Evolutionary conservation across 2,113 vertebrate species (phyloP).

Genomic region (Lagenorhynchus albirostris): DNA sequence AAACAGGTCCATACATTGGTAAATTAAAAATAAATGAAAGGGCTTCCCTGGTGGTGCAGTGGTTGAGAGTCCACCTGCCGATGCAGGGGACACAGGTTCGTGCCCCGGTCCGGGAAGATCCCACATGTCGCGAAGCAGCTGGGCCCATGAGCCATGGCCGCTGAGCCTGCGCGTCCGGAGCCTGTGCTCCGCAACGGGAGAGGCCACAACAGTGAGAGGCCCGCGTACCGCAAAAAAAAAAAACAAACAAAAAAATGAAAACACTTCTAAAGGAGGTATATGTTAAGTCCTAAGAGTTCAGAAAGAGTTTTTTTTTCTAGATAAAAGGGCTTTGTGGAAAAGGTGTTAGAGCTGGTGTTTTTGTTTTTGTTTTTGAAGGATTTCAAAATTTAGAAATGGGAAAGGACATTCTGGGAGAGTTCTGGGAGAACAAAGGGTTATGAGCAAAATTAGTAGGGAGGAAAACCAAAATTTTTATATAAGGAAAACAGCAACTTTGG

Average conservation of each 20-base stretch:
- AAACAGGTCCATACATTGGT: neutral
- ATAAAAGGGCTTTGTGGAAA: neutral
- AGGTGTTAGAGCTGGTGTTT: neutral
- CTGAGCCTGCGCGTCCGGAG: too few species aligned
- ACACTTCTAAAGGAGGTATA: neutral
- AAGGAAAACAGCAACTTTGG: neutral
- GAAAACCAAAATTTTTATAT: neutral
- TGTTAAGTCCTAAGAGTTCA: neutral
- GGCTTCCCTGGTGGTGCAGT: too few species aligned
- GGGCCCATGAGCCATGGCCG: too few species aligned
- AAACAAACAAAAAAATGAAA: neutral
- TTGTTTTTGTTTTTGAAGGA: neutral
- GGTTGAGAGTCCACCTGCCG: too few species aligned
- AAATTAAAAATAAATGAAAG: neutral
- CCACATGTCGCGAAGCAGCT: too few species aligned
- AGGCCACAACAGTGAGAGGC: too few species aligned
- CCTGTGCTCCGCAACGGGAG: too few species aligned
- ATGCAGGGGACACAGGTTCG: too few species aligned
- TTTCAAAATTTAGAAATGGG: conserved; percentile 16
- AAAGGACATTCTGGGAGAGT: neutral
- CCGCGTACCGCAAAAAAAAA: too few species aligned
- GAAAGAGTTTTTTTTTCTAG: neutral
- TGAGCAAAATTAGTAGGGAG: neutral
- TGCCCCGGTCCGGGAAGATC: too few species aligned
- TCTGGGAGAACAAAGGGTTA: neutral